Evolutionary conservation across 2,797 vertebrate genomes (phyloP).

Genomic region (Hafferia zeledoni): DNA sequence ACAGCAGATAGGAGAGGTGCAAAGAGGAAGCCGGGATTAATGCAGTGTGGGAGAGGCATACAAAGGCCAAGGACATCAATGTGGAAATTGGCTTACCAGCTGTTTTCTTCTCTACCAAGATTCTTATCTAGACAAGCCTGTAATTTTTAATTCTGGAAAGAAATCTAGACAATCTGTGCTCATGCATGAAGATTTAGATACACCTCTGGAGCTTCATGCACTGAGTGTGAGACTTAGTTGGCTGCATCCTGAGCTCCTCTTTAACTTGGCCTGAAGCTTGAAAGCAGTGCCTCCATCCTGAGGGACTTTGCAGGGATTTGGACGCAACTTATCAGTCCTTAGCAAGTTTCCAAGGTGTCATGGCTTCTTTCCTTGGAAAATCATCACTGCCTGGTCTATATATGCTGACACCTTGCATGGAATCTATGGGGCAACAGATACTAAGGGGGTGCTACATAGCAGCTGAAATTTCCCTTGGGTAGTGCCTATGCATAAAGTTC

Average conservation of each 20-base stretch:
- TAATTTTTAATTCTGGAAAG: not conserved
- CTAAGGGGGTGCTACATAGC: not conserved
- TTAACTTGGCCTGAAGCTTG: not conserved
- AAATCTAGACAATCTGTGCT: not conserved
- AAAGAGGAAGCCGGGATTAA: not conserved
- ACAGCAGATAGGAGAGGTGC: not conserved
- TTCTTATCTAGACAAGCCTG: not conserved
- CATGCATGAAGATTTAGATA: not conserved
- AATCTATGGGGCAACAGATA: not conserved
- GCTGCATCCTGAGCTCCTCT: not conserved
- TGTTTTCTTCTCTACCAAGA: not conserved
- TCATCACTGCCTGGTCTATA: not conserved
- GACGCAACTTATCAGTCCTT: not conserved
- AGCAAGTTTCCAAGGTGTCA: not conserved
- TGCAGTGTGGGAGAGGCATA: accelerated
- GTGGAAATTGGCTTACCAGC: not conserved
- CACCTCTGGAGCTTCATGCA: not conserved
- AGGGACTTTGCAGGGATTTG: not conserved
- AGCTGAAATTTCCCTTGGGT: not conserved
- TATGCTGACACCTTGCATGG: not conserved
- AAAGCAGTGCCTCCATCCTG: not conserved
- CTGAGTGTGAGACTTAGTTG: not conserved
- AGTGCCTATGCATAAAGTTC: not conserved
- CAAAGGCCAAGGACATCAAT: not conserved
- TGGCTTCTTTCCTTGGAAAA: not conserved